Evolutionary conservation across 2,113 vertebrate genomes (phyloP).

Genomic region (Pangasianodon hypophthalmus): DNA sequence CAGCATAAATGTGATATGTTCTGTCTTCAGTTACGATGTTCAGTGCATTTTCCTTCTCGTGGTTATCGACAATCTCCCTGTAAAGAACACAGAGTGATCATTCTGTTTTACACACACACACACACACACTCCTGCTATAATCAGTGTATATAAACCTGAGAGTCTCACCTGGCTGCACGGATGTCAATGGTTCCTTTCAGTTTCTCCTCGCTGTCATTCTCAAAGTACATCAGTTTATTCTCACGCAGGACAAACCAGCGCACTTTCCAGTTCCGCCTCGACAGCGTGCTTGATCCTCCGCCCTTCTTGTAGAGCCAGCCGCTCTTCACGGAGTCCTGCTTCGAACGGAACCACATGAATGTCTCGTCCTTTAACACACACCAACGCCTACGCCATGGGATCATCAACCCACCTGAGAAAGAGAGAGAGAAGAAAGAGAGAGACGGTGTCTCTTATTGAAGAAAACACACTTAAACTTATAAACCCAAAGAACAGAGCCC

Average conservation of each 20-base stretch:
- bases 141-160: not conserved
- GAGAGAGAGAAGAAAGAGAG: not conserved
- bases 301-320: conserved; percentile 94
- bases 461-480: no score
- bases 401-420: conserved; percentile 83
- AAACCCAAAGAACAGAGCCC: no score
- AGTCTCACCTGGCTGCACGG: conserved; percentile 80
- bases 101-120: not conserved
- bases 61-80: conserved; percentile 91
- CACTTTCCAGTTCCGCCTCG: conserved; percentile 92
- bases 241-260: conserved; percentile 93
- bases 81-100: conserved; percentile 37
- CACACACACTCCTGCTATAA: not conserved
- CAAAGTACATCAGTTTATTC: conserved; percentile 89
- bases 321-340: conserved; percentile 90
- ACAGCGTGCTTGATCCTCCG: conserved; percentile 87
- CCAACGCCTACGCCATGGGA: conserved; percentile 88
- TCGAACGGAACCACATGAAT: conserved; percentile 96
- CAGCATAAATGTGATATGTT: conserved; percentile 88
- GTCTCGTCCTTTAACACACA: conserved; percentile 92
- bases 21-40: conserved; percentile 88
- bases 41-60: conserved; percentile 91
- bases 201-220: conserved; percentile 90
- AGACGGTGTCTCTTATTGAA: not conserved
- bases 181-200: conserved; percentile 91